Evolutionary conservation across 2,888 invertebrate genomes (phyloP).

Genomic region (Epirrhoe alternata): DNA sequence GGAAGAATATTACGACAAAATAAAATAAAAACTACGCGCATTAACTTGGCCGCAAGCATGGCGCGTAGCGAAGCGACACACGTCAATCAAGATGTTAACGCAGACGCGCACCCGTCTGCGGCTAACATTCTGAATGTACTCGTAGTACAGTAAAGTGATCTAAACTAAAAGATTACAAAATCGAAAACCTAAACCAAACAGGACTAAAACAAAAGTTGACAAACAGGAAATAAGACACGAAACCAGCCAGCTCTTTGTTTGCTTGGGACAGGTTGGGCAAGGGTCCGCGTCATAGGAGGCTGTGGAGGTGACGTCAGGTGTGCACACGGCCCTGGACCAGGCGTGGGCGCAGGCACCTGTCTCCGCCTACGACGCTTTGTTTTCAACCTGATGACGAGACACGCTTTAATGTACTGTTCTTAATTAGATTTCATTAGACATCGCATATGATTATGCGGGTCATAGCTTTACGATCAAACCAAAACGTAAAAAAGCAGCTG

Average conservation of each 20-base stretch:
- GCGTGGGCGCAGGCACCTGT: constrained; percentile 76
- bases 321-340: constrained; percentile 78
- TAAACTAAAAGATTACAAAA: neutral
- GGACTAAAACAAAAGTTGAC: constrained; percentile 4
- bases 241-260: constrained; percentile 41
- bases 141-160: neutral
- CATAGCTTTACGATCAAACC: constrained; percentile 43
- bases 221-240: constrained; percentile 38
- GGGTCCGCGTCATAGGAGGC: constrained; percentile 65
- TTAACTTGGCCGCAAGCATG: constrained; percentile 53
- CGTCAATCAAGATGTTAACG: constrained; percentile 74
- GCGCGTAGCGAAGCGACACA: constrained; percentile 58
- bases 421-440: constrained; percentile 45
- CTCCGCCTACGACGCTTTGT: constrained; percentile 66
- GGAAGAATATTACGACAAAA: constrained; percentile 59
- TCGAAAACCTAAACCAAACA: constrained; percentile 3
- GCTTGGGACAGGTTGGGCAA: constrained; percentile 60
- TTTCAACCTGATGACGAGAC: constrained; percentile 54
- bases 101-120: constrained; percentile 44
- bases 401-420: constrained; percentile 42
- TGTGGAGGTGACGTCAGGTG: constrained; percentile 71
- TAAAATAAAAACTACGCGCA: constrained; percentile 53
- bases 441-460: constrained; percentile 37
- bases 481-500: constrained; percentile 42
- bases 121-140: constrained; percentile 27